Evolutionary conservation across 2,797 vertebrate genomes (phyloP), one percentile per base, ranked within the genome.

Genomic region (Oreochromis grahami): DNA sequence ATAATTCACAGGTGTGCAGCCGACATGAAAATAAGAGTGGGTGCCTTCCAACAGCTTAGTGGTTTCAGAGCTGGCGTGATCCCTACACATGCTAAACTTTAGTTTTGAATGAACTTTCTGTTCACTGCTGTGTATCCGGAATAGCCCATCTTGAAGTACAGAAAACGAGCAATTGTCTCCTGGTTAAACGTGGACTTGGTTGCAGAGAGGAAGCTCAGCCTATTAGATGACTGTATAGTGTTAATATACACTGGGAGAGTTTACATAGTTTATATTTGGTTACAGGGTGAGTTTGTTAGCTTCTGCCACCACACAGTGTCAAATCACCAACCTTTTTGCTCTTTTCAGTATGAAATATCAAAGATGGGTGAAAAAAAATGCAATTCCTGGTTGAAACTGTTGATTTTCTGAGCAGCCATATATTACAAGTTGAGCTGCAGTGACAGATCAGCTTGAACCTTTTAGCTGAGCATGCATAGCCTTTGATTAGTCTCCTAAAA

Each of bases 101-200:
- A 48, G 24, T 48, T 45, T 29, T 48, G 15, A 48, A 29, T 48
- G 43, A 72, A 48, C 24, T 45, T 19, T 72, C 24, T 26, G 14
- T 68, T 70, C 38, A 26, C 65, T 43, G 63, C 3, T 6, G n/a
- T 68, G 19, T 21, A 24, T 68, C n/a, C 0, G 0, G 24, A 26
- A 48, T 11, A 8, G 68, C 43, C 15, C 14, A 5, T 48, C 8
- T 48, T 3, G 24, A 72, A 72, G 41, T 43, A 15, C n/a, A 68
- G 63, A 41, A 43, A 15, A 68, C 12, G 21, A 41, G 7, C 21
- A 70, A 17, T 4, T 70, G 38, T 45, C 41, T 45, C 13, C 21
- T 45, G 38, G 4, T 72, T 72, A 72, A 72, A 72, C 3, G 0
- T 72, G 21, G 68, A 72, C 68, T 48, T 29, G 15, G 9, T 15